A percentile compares a stretch with the other conserved stretches of the same genome.
phyloP scores from a whole-genome alignment of 2,113 vertebrate species.

The Lasiurus cinereus region DNA sequence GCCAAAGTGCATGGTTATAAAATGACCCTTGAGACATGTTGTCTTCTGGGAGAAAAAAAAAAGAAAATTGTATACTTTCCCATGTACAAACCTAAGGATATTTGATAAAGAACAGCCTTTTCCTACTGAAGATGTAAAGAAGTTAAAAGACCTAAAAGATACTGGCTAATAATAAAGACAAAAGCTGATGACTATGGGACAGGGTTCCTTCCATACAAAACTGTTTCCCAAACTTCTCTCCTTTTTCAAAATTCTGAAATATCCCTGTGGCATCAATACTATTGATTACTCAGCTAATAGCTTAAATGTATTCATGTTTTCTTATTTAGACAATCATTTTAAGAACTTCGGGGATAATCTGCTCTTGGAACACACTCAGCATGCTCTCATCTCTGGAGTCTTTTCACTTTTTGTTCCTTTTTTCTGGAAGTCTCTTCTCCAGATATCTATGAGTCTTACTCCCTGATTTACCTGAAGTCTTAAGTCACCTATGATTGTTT shows the following conservation, averaged over 20 bases:
- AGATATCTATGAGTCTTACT: neutral
- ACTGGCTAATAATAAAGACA: neutral
- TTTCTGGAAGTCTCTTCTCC: neutral
- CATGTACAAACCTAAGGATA: neutral
- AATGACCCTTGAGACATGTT: neutral
- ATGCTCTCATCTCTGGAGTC: neutral
- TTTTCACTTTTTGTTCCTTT: neutral
- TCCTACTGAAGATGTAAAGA: neutral
- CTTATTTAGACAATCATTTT: neutral
- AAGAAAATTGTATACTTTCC: neutral
- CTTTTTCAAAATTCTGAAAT: constrained; percentile 23
- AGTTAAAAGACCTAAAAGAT: neutral
- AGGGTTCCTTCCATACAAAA: neutral
- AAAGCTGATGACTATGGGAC: neutral
- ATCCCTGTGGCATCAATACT: neutral
- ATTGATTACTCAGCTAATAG: neutral
- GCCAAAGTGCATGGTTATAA: neutral
- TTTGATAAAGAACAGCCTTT: neutral
- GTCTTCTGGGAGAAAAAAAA: neutral
- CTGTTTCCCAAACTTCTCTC: neutral
- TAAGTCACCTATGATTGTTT: neutral
- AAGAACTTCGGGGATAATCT: neutral
- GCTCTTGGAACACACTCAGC: neutral
- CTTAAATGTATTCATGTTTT: neutral
- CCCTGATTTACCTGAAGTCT: neutral